Base-by-base conservation (phyloP, 2,888 invertebrate genomes). In the Idaea straminata region DNA sequence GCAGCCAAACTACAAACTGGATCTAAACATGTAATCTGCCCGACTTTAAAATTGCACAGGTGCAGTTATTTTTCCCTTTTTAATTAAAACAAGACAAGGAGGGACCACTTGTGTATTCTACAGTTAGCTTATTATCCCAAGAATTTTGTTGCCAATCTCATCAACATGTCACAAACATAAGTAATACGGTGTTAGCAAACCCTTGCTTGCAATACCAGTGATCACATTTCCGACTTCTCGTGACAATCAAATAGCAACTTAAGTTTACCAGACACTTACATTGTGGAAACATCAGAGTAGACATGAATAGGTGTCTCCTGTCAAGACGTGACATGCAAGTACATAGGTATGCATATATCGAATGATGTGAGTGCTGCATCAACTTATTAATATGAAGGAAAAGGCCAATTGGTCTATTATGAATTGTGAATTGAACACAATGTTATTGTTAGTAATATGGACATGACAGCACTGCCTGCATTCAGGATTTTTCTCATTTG, bases 331-430 rank as follows among this genome's bases (percentile, higher is more conserved):
- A 13, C 10, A 47, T 47, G 47, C 47, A 47, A 47, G 47, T 47
- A 47, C 10, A 47, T 47, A 47, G 2, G 5, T 47, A 47, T 47
- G 47, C 47, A 47, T 10, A 10, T 47, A 7, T 47, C 0, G 10
- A 47, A 47, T 47, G 47, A 47, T 47, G 47, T 47, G 10, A 47
- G 13, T 47, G 5, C 47, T 61, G 59, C n/a, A 58, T 35, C 61
- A 59, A 57, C 34, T 25, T 58, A 61, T 35, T n/a, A 62, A 64
- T 61, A 64, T 36, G 47, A 58, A 62, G 62, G 67, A 62, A 62
- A 62, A 64, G 36, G 38, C 59, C 58, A 61, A 64, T 67, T 64
- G 58, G 61, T 38, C 47, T 36, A 15, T 58, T 10, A 7, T 13
- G 47, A 4, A 13, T 47, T 6, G 13, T 13, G 36, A 5, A 36